These are phyloP conservation scores for Carapus acus DNA, from an alignment of 2,797 vertebrate genomes.

Conservation along the genomic window DNA sequence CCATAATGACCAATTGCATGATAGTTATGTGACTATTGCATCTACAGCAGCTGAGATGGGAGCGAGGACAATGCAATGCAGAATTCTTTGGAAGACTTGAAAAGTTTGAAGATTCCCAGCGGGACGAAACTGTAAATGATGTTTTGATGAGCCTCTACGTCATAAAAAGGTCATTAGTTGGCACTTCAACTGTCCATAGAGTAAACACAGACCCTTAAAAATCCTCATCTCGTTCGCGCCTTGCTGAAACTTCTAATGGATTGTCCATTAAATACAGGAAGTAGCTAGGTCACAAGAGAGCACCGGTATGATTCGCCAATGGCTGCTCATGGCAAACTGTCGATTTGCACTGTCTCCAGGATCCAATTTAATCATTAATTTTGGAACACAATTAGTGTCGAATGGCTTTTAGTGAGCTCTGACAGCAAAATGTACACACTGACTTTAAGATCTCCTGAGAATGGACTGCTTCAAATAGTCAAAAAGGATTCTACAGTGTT, in stretches of 20 bases:
- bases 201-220: slow-evolving; percentile 2
- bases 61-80: too few species aligned
- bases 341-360: neutral
- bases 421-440: neutral
- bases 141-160: neutral
- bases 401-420: slow-evolving; percentile 7
- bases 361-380: neutral
- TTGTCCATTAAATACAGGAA: slow-evolving; percentile 48
- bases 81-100: slow-evolving; percentile 2
- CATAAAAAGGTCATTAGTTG: slow-evolving; percentile 9
- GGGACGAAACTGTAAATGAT: neutral
- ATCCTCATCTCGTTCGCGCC: slow-evolving; percentile 3
- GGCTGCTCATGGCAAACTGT: slow-evolving; percentile 7
- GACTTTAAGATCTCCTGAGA: too few species aligned
- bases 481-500: too few species aligned
- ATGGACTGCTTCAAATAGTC: too few species aligned
- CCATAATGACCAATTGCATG: too few species aligned
- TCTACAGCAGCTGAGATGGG: too few species aligned
- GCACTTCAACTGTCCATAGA: neutral
- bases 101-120: slow-evolving; percentile 4
- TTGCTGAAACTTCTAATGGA: slow-evolving; percentile 38
- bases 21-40: too few species aligned
- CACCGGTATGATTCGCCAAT: neutral
- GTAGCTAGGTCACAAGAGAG: slow-evolving; percentile 15
- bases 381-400: neutral